A percentile compares a stretch with the other conserved stretches of the same genome.
Conservation (phyloP, 2,113 vertebrate genomes). For the Prionailurus bengalensis region DNA sequence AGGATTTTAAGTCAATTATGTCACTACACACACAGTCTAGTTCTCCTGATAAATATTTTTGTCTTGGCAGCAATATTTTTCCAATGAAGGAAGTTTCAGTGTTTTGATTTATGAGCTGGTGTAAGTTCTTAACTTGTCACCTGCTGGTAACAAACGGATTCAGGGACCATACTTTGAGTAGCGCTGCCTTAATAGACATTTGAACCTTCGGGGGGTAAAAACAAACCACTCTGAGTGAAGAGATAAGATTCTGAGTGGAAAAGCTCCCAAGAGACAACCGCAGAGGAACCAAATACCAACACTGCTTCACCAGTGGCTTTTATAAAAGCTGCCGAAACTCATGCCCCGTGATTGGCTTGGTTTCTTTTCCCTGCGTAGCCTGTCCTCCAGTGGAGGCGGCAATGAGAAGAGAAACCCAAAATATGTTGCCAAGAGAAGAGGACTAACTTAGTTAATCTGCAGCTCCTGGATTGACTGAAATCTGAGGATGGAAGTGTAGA, state of each 20-base stretch:
- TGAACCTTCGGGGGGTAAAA: not conserved
- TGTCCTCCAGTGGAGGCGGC: not conserved
- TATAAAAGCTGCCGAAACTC: not conserved
- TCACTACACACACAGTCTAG: not conserved
- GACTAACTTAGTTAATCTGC: not conserved
- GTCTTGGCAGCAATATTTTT: not conserved
- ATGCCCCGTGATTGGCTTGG: not conserved
- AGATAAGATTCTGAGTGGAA: not conserved
- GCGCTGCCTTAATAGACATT: not conserved
- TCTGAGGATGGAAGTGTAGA: not conserved
- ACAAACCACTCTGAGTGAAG: not conserved
- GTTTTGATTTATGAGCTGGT: not conserved
- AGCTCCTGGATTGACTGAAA: not conserved
- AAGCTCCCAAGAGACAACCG: not conserved
- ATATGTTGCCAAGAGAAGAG: not conserved
- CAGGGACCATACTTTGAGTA: not conserved
- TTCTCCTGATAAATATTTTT: not conserved
- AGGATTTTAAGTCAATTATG: not conserved
- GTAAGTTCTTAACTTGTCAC: not conserved
- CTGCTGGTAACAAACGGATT: not conserved
- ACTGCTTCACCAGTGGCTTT: not conserved
- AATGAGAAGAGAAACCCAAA: not conserved
- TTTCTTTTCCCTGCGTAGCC: not conserved
- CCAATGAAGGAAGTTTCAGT: not conserved
- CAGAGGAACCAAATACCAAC: not conserved